Percentiles rank a stretch among this genome's conserved stretches.
Conservation (phyloP, 2,797 vertebrate genomes). For the Synanceia verrucosa region DNA sequence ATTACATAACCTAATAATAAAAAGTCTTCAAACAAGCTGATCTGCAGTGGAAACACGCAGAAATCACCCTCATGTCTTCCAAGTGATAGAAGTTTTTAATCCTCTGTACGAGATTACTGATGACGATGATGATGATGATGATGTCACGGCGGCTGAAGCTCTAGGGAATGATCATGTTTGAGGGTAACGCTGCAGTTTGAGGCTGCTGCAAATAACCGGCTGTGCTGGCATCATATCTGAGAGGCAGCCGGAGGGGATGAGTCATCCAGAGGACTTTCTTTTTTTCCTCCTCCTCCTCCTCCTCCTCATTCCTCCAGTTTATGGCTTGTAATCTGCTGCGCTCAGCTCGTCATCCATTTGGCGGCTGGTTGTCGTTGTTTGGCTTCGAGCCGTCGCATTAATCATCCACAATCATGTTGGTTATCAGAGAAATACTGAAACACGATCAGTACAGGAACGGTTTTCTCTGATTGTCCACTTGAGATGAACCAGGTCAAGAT, state of each 20-base stretch:
- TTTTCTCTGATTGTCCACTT: constrained; percentile 2
- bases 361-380: background rate
- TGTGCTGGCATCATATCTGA: constrained; percentile 59
- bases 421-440: constrained; percentile 8
- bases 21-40: background rate
- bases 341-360: constrained; percentile 22
- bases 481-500: background rate
- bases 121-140: no score
- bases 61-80: background rate
- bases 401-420: constrained; percentile 3
- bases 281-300: constrained; percentile 9
- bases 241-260: constrained; percentile 64
- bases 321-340: constrained; percentile 44
- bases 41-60: constrained; percentile 5
- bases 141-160: constrained; percentile 19
- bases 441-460: constrained; percentile 4
- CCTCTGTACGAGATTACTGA: constrained; percentile 22
- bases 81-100: constrained; percentile 20
- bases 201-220: constrained; percentile 49
- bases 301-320: constrained; percentile 37
- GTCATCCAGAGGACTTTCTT: constrained; percentile 61
- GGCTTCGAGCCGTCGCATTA: constrained; percentile 10
- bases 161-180: constrained; percentile 9
- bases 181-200: constrained; percentile 19
- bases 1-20: constrained; percentile 4